Conservation (phyloP, 2,888 invertebrate species). For the Agrochola circellaris region DNA sequence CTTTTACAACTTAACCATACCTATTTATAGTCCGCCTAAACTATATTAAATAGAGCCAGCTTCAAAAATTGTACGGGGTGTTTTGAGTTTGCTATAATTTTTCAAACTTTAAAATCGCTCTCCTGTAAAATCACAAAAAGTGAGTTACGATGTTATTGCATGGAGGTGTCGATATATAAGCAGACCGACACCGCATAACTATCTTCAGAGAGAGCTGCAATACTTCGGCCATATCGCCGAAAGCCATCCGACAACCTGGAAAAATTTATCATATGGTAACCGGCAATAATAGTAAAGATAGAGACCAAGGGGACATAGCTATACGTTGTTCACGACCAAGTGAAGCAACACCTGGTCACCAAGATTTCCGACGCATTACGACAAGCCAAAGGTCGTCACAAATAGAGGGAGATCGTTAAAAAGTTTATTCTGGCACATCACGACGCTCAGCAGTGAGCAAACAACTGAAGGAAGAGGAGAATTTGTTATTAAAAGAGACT, state of each 20-base stretch:
- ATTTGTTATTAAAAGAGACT: conserved; percentile 28
- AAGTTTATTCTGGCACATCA: neutral
- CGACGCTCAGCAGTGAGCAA: neutral
- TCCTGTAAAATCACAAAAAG: too few species aligned
- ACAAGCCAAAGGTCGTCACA: neutral
- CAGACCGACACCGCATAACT: neutral
- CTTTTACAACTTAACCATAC: too few species aligned
- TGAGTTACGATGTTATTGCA: too few species aligned
- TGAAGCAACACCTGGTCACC: neutral
- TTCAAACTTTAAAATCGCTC: too few species aligned
- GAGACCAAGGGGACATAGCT: neutral
- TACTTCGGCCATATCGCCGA: neutral
- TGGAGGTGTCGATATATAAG: too few species aligned
- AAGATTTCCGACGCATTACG: neutral
- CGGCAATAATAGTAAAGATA: neutral
- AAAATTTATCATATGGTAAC: neutral
- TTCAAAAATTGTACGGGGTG: too few species aligned
- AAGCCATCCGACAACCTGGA: neutral
- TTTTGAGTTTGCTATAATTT: too few species aligned
- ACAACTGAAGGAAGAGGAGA: neutral
- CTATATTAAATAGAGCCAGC: too few species aligned
- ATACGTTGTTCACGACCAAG: neutral
- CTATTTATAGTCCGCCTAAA: too few species aligned
- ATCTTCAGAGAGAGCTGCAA: neutral
- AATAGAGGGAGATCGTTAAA: neutral